Base-by-base conservation (phyloP, 2,888 invertebrate genomes). In the Lasiommata megera region DNA sequence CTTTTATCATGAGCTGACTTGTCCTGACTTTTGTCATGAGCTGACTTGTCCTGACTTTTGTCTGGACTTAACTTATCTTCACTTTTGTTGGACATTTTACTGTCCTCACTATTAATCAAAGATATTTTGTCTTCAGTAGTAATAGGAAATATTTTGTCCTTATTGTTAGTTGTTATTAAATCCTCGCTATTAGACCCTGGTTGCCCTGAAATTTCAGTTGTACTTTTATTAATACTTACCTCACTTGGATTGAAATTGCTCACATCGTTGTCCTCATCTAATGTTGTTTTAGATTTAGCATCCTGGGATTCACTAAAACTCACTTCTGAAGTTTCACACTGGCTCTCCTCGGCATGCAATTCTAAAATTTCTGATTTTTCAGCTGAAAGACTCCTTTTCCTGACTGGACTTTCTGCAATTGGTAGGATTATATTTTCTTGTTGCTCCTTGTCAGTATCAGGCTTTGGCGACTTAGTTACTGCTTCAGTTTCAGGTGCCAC, bases 181-280 rank as follows among this genome's bases (percentile, higher is more conserved):
- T 65, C 71, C 51, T 76, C 72, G 72, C 69, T 72, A 70, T 69
- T 65, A 69, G 76, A 73, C 58, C 73, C 73, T 65, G 71, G 67
- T 71, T 77, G 79, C 65, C 81, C 80, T 66, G 70, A 66, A 60
- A 69, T 67, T 63, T 72, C 74, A 72, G 64, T 72, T 71, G 75
- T 72, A 69, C 77, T 82, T 75, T 80, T 81, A 76, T 63, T 77
- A 71, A 73, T 87, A 88, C 88, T 90, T 89, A 89, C 89, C 88
- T 88, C 67, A 63, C 67, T 65, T 52, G 60, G 57, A 29, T 53
- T 60, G 60, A 60, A 52, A 46, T 58, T 63, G 54, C 48, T 66
- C 36, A 46, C 67, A 53, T 62, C 62, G 50, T 64, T 63, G 61
- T 66, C 67, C 58, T 63, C 71, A 62, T 71, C 70, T 55, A 71